Evolutionary conservation across 1,140 invertebrate species (phyloP).

Genomic region (Drosophila nigrodunni): DNA sequence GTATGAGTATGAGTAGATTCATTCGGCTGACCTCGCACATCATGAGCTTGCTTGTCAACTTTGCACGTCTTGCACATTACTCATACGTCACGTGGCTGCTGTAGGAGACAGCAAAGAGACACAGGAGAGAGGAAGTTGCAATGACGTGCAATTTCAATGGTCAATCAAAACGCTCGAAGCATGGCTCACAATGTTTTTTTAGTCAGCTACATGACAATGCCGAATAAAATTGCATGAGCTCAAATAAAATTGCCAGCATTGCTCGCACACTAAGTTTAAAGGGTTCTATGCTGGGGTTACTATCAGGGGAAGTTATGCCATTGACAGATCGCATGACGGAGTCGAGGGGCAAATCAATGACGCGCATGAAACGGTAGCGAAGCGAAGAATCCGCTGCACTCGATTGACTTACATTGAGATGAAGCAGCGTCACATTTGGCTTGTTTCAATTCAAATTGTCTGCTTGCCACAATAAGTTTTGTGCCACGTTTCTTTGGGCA

Average conservation of each 20-base stretch:
- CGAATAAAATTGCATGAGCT: conserved; percentile 69
- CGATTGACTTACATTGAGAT: conserved; percentile 65
- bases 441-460: conserved; percentile 40
- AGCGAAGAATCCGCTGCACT: conserved; percentile 26
- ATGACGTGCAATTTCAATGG: conserved; percentile 80
- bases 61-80: conserved; percentile 65
- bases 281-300: background rate
- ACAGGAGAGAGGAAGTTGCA: conserved; percentile 3
- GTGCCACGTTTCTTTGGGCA: conserved; percentile 34
- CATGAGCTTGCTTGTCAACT: conserved; percentile 39
- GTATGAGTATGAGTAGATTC: conserved; percentile 1
- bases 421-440: conserved; percentile 64
- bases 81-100: conserved; percentile 68
- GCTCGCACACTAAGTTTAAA: conserved; percentile 31
- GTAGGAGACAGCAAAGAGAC: background rate
- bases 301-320: conserved; percentile 14
- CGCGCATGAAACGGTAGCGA: conserved; percentile 39
- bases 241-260: conserved; percentile 62
- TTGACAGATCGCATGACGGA: background rate
- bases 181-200: conserved; percentile 43
- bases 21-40: conserved; percentile 17
- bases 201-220: conserved; percentile 60
- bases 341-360: conserved; percentile 68
- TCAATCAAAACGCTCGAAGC: conserved; percentile 71
- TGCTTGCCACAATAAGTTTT: conserved; percentile 61